Base-by-base conservation (phyloP, 2,797 vertebrate genomes). In the Pteropus rufus region DNA sequence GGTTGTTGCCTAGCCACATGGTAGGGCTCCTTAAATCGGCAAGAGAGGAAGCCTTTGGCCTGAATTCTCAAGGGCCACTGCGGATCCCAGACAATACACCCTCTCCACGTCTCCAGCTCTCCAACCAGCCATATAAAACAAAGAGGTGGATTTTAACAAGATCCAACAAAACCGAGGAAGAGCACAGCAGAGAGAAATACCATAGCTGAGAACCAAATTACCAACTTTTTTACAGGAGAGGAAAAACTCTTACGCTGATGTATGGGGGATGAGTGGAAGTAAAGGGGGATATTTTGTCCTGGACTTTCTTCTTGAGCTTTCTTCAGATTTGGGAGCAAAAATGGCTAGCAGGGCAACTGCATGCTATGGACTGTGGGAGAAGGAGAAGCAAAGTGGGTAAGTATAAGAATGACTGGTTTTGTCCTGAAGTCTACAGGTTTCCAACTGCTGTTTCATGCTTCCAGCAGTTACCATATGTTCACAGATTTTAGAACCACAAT, bases 401-500 rank as follows among this genome's bases (percentile, higher is more conserved):
- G 39, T 11, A 23, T 2, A 14, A 3, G 34, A 16, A 36, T 46
- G 83, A 44, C 69, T 80, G 14, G 5, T 23, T 90, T 89, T 41
- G 19, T 11, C 60, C 67, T 77, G 18, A 39, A 34, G 36, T 67
- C 79, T 75, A 31, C 34, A 9, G 1, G 49, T 75, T 89, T 85
- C 89, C 94, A 92, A 92, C 87, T 70, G 80, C 56, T 73, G 5
- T 54, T 77, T 56, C 0, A 0, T 46, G 54, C 67, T 94, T 89
- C 93, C 76, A 81, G 80, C 72, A 73, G 29, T 44, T 60, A 24
- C 86, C 87, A 62, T 79, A 89, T 95, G 96, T 82, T 93, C 92
- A n/a, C 93, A 81, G 89, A 93, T 82, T 87, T 96, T 56, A 77
- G 81, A 94, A 93, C 65, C 95, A 96, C 92, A 87, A 24, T 85